Percentiles rank a stretch among this genome's conserved stretches.
phyloP scores from a whole-genome alignment of 1,140 invertebrate species.

The Drosophila asahinai region DNA sequence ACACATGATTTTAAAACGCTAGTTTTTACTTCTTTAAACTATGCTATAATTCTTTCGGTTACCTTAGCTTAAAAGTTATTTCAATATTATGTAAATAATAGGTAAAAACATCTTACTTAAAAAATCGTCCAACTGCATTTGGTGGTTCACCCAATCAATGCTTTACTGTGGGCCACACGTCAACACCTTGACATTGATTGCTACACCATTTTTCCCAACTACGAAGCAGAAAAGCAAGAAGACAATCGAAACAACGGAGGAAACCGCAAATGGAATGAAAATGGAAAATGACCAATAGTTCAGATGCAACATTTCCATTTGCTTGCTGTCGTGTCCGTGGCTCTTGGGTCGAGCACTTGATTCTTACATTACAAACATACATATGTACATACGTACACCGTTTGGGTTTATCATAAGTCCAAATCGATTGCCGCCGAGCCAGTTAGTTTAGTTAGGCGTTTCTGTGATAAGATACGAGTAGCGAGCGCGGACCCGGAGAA shows the following conservation, averaged over 20 bases:
- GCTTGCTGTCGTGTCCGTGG: slow-evolving; percentile 27
- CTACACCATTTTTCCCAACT: slow-evolving; percentile 29
- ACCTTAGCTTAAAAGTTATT: too few species aligned
- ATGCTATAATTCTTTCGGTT: too few species aligned
- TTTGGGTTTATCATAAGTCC: slow-evolving; percentile 65
- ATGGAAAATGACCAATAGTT: slow-evolving; percentile 48
- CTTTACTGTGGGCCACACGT: slow-evolving; percentile 13
- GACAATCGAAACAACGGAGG: slow-evolving; percentile 3
- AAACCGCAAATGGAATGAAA: slow-evolving; percentile 7
- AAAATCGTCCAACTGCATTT: too few species aligned
- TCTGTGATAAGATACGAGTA: slow-evolving; percentile 70
- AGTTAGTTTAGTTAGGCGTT: slow-evolving; percentile 77
- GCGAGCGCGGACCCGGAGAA: slow-evolving; percentile 30
- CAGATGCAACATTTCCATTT: slow-evolving; percentile 43
- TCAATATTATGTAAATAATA: too few species aligned
- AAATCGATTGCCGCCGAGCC: slow-evolving; percentile 69
- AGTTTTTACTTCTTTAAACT: too few species aligned
- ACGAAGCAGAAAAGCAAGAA: slow-evolving; percentile 6
- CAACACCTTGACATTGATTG: slow-evolving; percentile 62
- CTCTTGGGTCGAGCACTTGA: slow-evolving; percentile 9
- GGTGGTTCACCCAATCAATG: background rate
- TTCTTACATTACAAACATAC: slow-evolving; percentile 8
- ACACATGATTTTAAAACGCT: too few species aligned
- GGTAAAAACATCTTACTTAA: too few species aligned
- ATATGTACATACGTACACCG: background rate